Conservation (phyloP, 2,113 vertebrate species). For the Corythornis vintsioides region DNA sequence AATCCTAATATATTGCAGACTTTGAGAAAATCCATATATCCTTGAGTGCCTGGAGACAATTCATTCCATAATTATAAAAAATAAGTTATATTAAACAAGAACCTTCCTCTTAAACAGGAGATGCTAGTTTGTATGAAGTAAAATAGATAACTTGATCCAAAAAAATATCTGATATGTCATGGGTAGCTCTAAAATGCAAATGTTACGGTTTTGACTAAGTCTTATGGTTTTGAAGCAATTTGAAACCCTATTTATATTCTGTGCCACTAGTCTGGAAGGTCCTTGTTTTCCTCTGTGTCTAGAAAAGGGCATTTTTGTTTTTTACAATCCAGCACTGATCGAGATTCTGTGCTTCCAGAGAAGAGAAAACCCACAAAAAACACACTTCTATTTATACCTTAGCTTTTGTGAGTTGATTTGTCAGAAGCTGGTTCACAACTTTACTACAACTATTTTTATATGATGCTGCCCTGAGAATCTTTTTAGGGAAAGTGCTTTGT, state of each 20-base stretch:
- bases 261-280: slow-evolving; percentile 4
- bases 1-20: slow-evolving; percentile 19
- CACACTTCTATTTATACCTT: slow-evolving; percentile 70
- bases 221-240: background rate
- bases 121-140: background rate
- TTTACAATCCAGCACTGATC: slow-evolving; percentile 22
- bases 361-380: slow-evolving; percentile 47
- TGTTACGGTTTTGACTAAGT: background rate
- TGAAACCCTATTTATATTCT: slow-evolving; percentile 37
- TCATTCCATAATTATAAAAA: slow-evolving; percentile 9
- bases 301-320: slow-evolving; percentile 65
- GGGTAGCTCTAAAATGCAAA: background rate
- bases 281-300: slow-evolving; percentile 49
- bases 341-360: slow-evolving; percentile 32
- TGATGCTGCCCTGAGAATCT: slow-evolving; percentile 33
- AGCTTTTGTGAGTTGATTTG: slow-evolving; percentile 69
- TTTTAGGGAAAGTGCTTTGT: slow-evolving; percentile 76
- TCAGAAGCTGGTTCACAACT: slow-evolving; percentile 71
- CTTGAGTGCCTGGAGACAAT: slow-evolving; percentile 20
- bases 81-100: background rate
- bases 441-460: slow-evolving; percentile 73
- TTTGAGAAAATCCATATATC: slow-evolving; percentile 12
- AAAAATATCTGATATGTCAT: background rate
- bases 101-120: background rate
- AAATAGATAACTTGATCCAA: background rate